Evolutionary conservation across 2,113 vertebrate genomes (phyloP).

Genomic region (Chrysochloris asiatica): DNA sequence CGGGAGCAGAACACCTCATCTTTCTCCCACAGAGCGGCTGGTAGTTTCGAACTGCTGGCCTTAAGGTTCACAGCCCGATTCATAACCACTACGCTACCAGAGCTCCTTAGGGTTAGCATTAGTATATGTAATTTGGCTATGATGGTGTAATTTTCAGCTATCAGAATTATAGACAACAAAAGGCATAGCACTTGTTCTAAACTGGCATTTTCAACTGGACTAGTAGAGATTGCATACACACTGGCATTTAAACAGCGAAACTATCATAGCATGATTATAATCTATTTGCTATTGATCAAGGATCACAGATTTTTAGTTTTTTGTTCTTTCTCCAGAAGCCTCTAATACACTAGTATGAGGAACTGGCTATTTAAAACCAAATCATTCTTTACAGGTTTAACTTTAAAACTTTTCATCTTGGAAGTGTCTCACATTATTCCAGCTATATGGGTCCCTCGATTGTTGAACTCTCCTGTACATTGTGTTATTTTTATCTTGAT

Average conservation of each 20-base stretch:
- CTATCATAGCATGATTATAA: background rate
- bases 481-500: background rate
- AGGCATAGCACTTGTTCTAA: background rate
- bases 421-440: background rate
- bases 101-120: too few relatives aligned
- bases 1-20: too few relatives aligned
- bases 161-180: background rate
- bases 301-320: background rate
- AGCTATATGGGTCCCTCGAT: background rate
- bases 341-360: background rate
- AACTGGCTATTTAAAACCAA: background rate
- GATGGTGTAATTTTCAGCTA: slow-evolving; percentile 8
- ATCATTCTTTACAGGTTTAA: background rate
- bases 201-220: background rate
- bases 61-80: too few relatives aligned
- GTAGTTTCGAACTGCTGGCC: too few relatives aligned
- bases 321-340: background rate
- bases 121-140: background rate
- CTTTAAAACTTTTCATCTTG: background rate
- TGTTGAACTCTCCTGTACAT: background rate
- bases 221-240: background rate
- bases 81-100: too few relatives aligned
- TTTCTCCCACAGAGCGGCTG: too few relatives aligned
- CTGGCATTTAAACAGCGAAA: background rate
- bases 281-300: background rate